These are phyloP conservation scores for Pyralis farinalis DNA, from an alignment of 2,888 invertebrate species.

Conservation along the genomic window DNA sequence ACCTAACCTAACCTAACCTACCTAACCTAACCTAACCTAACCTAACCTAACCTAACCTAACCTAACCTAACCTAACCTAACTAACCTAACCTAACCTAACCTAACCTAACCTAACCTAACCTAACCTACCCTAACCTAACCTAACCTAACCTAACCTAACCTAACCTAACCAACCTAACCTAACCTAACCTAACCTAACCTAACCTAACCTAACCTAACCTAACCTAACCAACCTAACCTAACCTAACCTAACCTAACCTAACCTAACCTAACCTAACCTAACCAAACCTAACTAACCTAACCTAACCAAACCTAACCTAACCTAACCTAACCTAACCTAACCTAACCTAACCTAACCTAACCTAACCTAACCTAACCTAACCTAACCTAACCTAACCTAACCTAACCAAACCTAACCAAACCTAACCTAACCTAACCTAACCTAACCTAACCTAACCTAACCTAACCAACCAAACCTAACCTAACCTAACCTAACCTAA, in stretches of 20 bases:
- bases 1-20: constrained; percentile 21
- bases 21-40: constrained; percentile 25
- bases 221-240: constrained; percentile 26
- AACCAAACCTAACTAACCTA: too few species aligned
- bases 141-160: constrained; percentile 23
- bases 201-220: constrained; percentile 26
- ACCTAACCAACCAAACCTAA: too few species aligned
- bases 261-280: too few species aligned
- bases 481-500: too few species aligned
- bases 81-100: constrained; percentile 26
- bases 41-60: constrained; percentile 25
- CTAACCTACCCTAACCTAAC: constrained; percentile 24
- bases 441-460: too few species aligned
- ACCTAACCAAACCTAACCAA: too few species aligned
- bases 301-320: too few species aligned
- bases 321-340: too few species aligned
- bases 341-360: too few species aligned
- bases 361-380: too few species aligned
- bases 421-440: too few species aligned
- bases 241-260: constrained; percentile 27
- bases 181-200: constrained; percentile 27
- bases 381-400: too few species aligned
- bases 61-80: constrained; percentile 27
- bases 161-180: constrained; percentile 22
- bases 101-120: constrained; percentile 25